phyloP scores from a whole-genome alignment of 2,113 vertebrate species.

The Oxyura jamaicensis region DNA sequence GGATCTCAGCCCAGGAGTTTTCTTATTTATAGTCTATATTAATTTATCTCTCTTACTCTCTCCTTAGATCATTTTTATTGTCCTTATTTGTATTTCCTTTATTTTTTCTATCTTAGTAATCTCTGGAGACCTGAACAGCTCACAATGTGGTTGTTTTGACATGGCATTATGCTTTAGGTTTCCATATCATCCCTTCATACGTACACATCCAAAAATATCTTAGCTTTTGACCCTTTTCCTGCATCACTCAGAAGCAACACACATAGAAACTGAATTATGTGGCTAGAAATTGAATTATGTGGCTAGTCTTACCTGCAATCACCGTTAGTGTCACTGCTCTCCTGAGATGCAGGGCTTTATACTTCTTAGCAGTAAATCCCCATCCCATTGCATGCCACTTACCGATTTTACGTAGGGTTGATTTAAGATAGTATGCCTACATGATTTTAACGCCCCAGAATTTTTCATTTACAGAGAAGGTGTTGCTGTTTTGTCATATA shows the following conservation, averaged over 20 bases:
- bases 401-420: not conserved
- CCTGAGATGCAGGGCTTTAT: not conserved
- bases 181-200: not conserved
- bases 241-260: not conserved
- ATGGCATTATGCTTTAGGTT: not conserved
- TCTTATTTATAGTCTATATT: slow-evolving; percentile 25
- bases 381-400: not conserved
- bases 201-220: not conserved
- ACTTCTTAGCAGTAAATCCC: not conserved
- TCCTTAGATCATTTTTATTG: slow-evolving; percentile 33
- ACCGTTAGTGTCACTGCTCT: not conserved
- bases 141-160: not conserved
- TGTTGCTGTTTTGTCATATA: not conserved
- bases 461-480: not conserved
- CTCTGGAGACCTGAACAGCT: not conserved
- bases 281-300: not conserved
- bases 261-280: not conserved
- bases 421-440: not conserved
- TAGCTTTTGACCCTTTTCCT: not conserved
- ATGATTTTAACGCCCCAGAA: not conserved
- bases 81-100: slow-evolving; percentile 22
- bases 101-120: not conserved
- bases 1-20: slow-evolving; percentile 19
- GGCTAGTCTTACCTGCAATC: not conserved
- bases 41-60: slow-evolving; percentile 23